Evolutionary conservation across 2,888 invertebrate genomes (phyloP).

Genomic region (Metopia argyrocephala): DNA sequence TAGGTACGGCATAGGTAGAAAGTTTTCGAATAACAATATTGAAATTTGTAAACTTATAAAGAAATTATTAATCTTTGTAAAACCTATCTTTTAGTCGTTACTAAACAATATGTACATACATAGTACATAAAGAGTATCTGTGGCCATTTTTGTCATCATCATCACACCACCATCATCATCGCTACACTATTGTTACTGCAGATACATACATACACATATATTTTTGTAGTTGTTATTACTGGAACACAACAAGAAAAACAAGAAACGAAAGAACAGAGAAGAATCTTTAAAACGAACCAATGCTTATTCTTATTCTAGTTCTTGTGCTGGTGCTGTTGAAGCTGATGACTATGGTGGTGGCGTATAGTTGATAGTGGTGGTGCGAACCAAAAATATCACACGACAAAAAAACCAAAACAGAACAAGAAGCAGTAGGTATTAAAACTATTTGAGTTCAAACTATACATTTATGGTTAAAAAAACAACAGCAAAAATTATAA

Average conservation of each 20-base stretch:
- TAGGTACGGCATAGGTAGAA: no score
- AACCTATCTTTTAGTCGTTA: neutral
- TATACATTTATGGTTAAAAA: slow-evolving; percentile 57
- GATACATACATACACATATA: no score
- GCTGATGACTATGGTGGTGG: slow-evolving; percentile 2
- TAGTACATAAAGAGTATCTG: slow-evolving; percentile 47
- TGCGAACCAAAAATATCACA: slow-evolving; percentile 26
- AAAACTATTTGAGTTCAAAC: slow-evolving; percentile 61
- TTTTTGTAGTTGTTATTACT: neutral
- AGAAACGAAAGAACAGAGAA: neutral
- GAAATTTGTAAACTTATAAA: no score
- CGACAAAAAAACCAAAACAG: neutral
- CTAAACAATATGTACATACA: neutral
- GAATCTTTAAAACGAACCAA: slow-evolving; percentile 21
- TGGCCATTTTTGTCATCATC: slow-evolving; percentile 56
- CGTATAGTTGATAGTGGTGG: slow-evolving; percentile 19
- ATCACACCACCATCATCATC: slow-evolving; percentile 9
- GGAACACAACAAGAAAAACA: neutral
- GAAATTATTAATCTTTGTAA: no score
- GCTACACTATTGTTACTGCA: neutral
- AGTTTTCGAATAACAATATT: no score
- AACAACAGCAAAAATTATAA: slow-evolving; percentile 40
- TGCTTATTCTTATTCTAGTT: slow-evolving; percentile 11
- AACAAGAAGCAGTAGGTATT: slow-evolving; percentile 35
- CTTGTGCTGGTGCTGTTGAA: slow-evolving; percentile 4